Evolutionary conservation across 2,797 vertebrate genomes (phyloP).

Genomic region (Danio jaintianensis): DNA sequence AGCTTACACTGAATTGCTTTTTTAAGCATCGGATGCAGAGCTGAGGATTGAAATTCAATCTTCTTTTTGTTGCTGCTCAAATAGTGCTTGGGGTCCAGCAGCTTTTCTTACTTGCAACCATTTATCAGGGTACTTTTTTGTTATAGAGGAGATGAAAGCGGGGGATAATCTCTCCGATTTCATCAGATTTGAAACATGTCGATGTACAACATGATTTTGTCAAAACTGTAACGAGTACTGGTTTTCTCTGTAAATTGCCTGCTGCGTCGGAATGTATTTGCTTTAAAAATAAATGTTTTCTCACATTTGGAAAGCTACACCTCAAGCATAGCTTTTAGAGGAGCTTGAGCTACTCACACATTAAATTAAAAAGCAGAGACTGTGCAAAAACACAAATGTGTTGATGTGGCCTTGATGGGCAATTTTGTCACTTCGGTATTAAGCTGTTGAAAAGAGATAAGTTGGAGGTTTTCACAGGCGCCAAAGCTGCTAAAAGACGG

Average conservation of each 20-base stretch:
- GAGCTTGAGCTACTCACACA: neutral
- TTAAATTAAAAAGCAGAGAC: constrained; percentile 16
- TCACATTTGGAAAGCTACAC: constrained; percentile 1
- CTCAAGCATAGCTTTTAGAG: neutral
- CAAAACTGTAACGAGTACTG: neutral
- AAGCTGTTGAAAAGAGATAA: constrained; percentile 12
- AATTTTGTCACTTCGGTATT: constrained; percentile 23
- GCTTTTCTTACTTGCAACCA: constrained; percentile 13
- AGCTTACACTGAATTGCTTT: constrained; percentile 24
- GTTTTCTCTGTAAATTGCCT: neutral
- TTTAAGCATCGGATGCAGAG: constrained; percentile 32
- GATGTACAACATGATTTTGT: constrained; percentile 19
- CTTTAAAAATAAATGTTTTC: constrained; percentile 7
- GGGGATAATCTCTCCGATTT: constrained; percentile 35
- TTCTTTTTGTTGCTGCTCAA: constrained; percentile 19
- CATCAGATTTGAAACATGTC: constrained; percentile 1
- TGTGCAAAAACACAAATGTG: constrained; percentile 8
- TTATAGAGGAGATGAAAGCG: constrained; percentile 37
- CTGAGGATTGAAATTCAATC: constrained; percentile 31
- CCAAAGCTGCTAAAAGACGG: constrained; percentile 1
- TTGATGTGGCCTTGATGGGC: constrained; percentile 19
- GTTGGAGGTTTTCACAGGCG: constrained; percentile 3
- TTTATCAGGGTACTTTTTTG: constrained; percentile 30
- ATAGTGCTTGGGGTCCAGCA: constrained; percentile 23
- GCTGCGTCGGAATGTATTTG: neutral